Conservation (phyloP, 2,113 vertebrate species). For the Tychaedon coryphoeus region DNA sequence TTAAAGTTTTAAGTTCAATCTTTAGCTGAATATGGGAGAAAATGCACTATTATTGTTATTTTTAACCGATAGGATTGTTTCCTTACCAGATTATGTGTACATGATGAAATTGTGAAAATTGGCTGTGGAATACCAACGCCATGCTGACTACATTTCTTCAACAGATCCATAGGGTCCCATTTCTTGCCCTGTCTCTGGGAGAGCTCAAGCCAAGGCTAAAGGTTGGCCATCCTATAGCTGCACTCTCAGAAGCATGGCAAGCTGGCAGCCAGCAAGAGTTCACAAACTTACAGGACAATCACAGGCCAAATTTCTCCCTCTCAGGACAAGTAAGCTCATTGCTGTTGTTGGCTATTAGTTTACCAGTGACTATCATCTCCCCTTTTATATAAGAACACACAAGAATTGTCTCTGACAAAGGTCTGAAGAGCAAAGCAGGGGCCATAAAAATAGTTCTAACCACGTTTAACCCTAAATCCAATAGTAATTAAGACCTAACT, state of each 20-base stretch:
- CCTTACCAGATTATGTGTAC: not conserved
- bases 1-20: not conserved
- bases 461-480: not conserved
- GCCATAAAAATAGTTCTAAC: not conserved
- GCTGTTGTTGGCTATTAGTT: not conserved
- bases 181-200: not conserved
- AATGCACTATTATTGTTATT: not conserved
- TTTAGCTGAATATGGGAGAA: not conserved
- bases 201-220: not conserved
- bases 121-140: not conserved
- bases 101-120: not conserved
- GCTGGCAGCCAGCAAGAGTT: not conserved
- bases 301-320: not conserved
- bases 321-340: not conserved
- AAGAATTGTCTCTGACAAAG: not conserved
- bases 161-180: not conserved
- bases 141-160: not conserved
- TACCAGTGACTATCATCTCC: fast-evolving
- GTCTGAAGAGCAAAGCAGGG: not conserved
- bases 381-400: not conserved
- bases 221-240: not conserved
- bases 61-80: not conserved
- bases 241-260: not conserved
- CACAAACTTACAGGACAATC: not conserved
- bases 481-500: not conserved